phyloP scores from a whole-genome alignment of 2,888 invertebrate species.

The Orthosia gothica region DNA sequence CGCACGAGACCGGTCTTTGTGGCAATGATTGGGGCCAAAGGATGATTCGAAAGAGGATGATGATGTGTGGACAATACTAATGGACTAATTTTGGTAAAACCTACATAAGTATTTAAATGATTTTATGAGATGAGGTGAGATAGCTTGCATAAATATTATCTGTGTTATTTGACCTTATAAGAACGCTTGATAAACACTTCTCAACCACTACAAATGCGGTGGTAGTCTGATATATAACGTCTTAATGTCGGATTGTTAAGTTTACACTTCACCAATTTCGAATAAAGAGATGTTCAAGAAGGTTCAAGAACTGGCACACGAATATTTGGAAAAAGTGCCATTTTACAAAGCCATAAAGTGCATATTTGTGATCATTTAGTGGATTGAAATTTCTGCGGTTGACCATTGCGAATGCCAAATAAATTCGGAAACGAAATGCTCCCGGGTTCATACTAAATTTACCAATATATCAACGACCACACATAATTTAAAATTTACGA shows the following conservation, averaged over 20 bases:
- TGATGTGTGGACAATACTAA: no score
- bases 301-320: not conserved
- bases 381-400: constrained; percentile 48
- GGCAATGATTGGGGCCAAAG: no score
- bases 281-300: constrained; percentile 40
- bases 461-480: constrained; percentile 67
- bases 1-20: no score
- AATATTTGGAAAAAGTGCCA: not conserved
- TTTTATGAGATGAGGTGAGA: not conserved
- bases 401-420: constrained; percentile 68
- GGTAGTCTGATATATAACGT: constrained; percentile 27
- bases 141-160: not conserved
- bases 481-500: constrained; percentile 70
- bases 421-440: constrained; percentile 71
- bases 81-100: no score
- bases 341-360: constrained; percentile 20
- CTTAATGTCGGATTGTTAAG: constrained; percentile 33
- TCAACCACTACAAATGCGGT: not conserved
- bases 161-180: not conserved
- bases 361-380: constrained; percentile 26
- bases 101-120: no score
- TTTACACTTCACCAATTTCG: constrained; percentile 46
- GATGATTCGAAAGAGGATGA: no score
- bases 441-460: constrained; percentile 68
- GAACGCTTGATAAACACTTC: not conserved